Percentiles rank a stretch among this genome's conserved stretches.
phyloP scores from a whole-genome alignment of 1,140 invertebrate species.

The Lamellibrachia luymesi region DNA sequence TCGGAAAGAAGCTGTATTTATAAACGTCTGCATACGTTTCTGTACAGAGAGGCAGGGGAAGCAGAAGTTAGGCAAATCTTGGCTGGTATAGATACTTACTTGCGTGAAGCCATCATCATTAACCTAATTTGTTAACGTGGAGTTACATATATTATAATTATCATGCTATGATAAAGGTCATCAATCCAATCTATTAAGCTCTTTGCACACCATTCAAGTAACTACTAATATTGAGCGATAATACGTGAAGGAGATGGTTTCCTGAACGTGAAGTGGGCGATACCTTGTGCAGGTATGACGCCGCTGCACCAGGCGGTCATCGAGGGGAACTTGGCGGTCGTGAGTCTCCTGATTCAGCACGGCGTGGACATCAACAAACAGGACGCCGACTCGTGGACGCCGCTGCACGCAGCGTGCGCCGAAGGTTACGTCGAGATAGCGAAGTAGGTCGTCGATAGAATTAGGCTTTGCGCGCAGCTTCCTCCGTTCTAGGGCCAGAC shows the following conservation, averaged over 20 bases:
- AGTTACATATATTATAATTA: too few relatives aligned
- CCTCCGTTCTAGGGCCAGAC: background rate
- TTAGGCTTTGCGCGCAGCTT: background rate
- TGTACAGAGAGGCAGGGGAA: too few relatives aligned
- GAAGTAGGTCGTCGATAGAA: constrained; percentile 33
- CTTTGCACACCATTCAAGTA: background rate
- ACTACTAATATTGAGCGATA: background rate
- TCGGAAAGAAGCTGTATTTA: too few relatives aligned
- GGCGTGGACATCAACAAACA: constrained; percentile 54
- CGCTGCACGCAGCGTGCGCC: constrained; percentile 54
- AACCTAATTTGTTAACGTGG: too few relatives aligned
- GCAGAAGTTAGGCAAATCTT: too few relatives aligned
- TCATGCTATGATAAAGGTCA: background rate
- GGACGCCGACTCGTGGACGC: constrained; percentile 54
- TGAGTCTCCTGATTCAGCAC: constrained; percentile 45
- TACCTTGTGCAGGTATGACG: constrained; percentile 43
- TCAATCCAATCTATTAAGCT: background rate
- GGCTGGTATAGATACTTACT: too few relatives aligned
- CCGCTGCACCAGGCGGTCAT: constrained; percentile 53
- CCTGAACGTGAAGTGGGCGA: background rate
- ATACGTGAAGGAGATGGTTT: background rate
- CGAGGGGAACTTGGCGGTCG: constrained; percentile 49
- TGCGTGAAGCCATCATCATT: too few relatives aligned
- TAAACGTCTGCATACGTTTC: too few relatives aligned
- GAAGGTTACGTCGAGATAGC: constrained; percentile 51